Conservation (phyloP, 2,797 vertebrate genomes). For the Sciaenops ocellatus region DNA sequence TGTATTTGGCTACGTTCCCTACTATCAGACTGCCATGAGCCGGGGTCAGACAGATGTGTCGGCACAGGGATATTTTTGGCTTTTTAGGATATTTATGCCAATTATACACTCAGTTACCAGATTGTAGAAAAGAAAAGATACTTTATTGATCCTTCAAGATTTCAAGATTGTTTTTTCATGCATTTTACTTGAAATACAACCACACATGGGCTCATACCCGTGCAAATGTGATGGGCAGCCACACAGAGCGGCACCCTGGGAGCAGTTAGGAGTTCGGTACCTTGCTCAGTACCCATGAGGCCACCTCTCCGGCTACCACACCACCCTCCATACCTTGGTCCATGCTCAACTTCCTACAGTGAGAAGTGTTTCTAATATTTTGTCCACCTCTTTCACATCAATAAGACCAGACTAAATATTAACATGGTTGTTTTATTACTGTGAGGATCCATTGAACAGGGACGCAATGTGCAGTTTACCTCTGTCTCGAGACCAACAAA, state of each 20-base stretch:
- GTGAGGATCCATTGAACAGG: neutral
- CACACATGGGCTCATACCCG: no score
- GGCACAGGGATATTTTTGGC: conserved; percentile 32
- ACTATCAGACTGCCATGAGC: conserved; percentile 18
- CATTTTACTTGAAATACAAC: no score
- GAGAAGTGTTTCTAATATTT: neutral
- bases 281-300: no score
- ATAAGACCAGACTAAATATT: neutral
- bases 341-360: no score
- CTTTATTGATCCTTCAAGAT: no score
- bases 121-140: no score
- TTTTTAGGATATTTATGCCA: conserved; percentile 15
- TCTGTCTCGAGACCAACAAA: neutral
- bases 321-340: no score
- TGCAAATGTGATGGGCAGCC: no score
- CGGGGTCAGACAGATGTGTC: conserved; percentile 38
- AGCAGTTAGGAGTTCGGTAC: no score
- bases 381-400: neutral
- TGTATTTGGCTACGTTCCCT: conserved; percentile 28
- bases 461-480: neutral
- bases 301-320: no score
- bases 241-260: no score
- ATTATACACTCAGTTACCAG: conserved; percentile 1
- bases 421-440: neutral
- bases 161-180: no score